Evolutionary conservation across 1,140 invertebrate species (phyloP).

Genomic region (Drosophila ohnishii): DNA sequence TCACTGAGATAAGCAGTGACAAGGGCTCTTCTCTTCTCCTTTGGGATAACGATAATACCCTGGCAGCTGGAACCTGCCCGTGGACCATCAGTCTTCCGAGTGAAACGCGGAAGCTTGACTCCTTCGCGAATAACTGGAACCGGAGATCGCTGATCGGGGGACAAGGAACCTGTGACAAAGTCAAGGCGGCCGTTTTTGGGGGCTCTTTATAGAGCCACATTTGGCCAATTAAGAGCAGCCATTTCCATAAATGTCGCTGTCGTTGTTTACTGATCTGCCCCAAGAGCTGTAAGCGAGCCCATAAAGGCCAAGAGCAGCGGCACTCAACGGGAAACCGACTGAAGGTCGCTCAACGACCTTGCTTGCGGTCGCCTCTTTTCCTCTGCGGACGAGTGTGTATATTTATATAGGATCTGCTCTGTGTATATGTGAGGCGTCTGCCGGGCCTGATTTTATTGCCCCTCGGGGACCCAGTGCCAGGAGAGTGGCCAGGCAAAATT

Average conservation of each 20-base stretch:
- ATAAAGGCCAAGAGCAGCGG: conserved; percentile 48
- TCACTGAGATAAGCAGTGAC: conserved; percentile 22
- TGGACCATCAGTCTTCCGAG: conserved; percentile 59
- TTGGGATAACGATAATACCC: conserved; percentile 15
- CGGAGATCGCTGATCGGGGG: neutral
- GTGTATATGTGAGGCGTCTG: conserved; percentile 56
- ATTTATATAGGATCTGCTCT: conserved; percentile 6
- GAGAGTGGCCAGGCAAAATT: conserved; percentile 46
- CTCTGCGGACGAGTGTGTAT: neutral
- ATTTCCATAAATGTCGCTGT: conserved; percentile 40
- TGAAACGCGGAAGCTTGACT: conserved; percentile 65
- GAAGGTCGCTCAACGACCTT: conserved; percentile 79
- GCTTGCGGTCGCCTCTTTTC: conserved; percentile 68
- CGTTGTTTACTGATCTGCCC: conserved; percentile 71
- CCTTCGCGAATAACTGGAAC: conserved; percentile 19
- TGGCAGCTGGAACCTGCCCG: conserved; percentile 23
- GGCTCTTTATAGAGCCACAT: conserved; percentile 62
- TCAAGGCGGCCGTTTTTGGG: conserved; percentile 44
- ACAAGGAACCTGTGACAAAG: conserved; percentile 50
- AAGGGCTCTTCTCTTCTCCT: conserved; percentile 26
- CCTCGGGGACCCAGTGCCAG: conserved; percentile 33
- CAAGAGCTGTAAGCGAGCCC: conserved; percentile 38
- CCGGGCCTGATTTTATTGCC: conserved; percentile 72
- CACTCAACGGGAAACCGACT: conserved; percentile 55
- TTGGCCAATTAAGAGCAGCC: conserved; percentile 71